phyloP scores from a whole-genome alignment of 37 sponge, comb jelly and placozoan species.

The Spongilla lacustris region DNA sequence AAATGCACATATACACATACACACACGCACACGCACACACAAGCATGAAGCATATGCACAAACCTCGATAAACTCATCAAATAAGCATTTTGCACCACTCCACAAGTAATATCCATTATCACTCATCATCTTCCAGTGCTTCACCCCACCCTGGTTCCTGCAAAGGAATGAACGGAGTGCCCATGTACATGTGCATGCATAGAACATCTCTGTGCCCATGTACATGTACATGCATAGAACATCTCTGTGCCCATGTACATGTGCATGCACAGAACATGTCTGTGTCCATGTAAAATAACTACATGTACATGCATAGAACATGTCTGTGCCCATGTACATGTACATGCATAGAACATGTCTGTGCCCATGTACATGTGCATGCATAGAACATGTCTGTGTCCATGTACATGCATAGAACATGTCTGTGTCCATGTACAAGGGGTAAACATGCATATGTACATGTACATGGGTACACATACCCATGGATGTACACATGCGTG shows the following conservation, averaged over 20 bases:
- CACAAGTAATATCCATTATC: slow-evolving; percentile 66
- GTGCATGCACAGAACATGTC: no score
- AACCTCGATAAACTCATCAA: slow-evolving; percentile 70
- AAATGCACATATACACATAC: neutral
- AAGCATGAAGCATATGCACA: slow-evolving; percentile 5
- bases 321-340: neutral
- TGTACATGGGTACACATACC: no score
- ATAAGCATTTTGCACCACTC: slow-evolving; percentile 14
- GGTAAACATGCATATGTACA: no score
- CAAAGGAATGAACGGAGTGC: no score
- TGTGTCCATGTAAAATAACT: no score
- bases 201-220: neutral
- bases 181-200: no score
- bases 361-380: no score
- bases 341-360: neutral
- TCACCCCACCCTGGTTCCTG: slow-evolving; percentile 75
- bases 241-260: no score
- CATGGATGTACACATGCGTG: no score
- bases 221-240: neutral
- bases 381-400: no score
- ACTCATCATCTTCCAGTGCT: slow-evolving; percentile 78
- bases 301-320: neutral
- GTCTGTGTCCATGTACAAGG: no score
- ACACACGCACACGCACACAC: neutral
- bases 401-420: no score